phyloP scores from a whole-genome alignment of 2,113 vertebrate species.

The Tyrannus savana region DNA sequence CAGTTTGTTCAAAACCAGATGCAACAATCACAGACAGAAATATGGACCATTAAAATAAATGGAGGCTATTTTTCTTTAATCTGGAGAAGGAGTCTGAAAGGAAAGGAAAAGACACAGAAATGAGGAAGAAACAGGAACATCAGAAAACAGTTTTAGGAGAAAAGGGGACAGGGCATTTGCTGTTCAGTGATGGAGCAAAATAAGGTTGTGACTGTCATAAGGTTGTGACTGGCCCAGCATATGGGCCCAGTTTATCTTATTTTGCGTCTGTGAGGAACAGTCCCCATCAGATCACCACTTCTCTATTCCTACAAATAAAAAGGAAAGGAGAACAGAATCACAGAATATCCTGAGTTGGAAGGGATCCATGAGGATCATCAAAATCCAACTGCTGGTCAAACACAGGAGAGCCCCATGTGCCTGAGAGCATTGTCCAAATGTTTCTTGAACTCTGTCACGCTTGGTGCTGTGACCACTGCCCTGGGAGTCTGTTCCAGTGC shows the following conservation, averaged over 20 bases:
- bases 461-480: background rate
- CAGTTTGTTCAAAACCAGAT: slow-evolving; percentile 17
- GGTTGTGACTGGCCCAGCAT: background rate
- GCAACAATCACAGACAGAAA: background rate
- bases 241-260: background rate
- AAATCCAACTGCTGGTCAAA: background rate
- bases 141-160: background rate
- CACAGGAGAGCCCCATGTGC: background rate
- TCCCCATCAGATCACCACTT: background rate
- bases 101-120: background rate
- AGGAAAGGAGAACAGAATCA: background rate
- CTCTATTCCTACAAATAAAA: background rate
- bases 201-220: background rate
- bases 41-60: background rate
- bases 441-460: background rate
- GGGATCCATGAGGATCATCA: rapidly evolving
- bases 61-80: background rate
- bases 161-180: background rate
- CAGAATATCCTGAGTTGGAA: background rate
- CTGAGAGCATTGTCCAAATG: background rate
- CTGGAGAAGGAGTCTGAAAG: background rate
- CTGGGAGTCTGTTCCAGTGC: background rate
- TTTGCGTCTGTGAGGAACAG: background rate
- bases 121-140: background rate
- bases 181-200: background rate